Evolutionary conservation across 1,140 invertebrate species (phyloP).

Genomic region (Saxidomus purpurata): DNA sequence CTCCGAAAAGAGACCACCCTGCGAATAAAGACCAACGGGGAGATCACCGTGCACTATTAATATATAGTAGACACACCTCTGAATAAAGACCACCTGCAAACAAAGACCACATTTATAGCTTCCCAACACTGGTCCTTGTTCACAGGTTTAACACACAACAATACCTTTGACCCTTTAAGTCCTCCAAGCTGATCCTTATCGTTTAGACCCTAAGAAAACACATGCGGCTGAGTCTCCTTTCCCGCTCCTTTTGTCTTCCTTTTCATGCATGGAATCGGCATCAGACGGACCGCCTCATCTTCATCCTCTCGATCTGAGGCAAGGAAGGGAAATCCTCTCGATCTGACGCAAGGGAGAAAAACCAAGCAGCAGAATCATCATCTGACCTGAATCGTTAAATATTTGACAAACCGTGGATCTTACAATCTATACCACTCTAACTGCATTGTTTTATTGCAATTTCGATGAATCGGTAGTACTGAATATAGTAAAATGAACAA

Average conservation of each 20-base stretch:
- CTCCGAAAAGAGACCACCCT: no score
- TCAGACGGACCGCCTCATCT: slow-evolving; percentile 77
- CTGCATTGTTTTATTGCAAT: slow-evolving; percentile 92
- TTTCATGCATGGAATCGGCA: slow-evolving; percentile 64
- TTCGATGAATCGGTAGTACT: slow-evolving; percentile 93
- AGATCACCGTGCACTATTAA: no score
- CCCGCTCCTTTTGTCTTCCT: slow-evolving; percentile 74
- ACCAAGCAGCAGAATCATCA: slow-evolving; percentile 86
- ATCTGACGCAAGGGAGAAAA: slow-evolving; percentile 93
- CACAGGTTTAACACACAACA: no score
- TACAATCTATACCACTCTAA: slow-evolving; percentile 97
- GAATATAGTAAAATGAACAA: slow-evolving; percentile 76
- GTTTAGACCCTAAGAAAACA: slow-evolving; percentile 98
- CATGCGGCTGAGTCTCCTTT: slow-evolving; percentile 88
- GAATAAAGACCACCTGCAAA: no score
- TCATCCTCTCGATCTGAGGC: no score
- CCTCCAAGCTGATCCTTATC: slow-evolving; percentile 98
- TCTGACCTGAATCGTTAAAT: slow-evolving; percentile 91
- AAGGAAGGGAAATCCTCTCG: no score
- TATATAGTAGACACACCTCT: no score
- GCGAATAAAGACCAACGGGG: no score
- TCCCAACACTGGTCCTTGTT: no score
- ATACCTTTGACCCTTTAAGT: slow-evolving; percentile 97
- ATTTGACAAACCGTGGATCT: slow-evolving; percentile 94
- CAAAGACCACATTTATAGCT: no score